phyloP scores from a whole-genome alignment of 2,888 invertebrate species.

The Orthosia gracilis region DNA sequence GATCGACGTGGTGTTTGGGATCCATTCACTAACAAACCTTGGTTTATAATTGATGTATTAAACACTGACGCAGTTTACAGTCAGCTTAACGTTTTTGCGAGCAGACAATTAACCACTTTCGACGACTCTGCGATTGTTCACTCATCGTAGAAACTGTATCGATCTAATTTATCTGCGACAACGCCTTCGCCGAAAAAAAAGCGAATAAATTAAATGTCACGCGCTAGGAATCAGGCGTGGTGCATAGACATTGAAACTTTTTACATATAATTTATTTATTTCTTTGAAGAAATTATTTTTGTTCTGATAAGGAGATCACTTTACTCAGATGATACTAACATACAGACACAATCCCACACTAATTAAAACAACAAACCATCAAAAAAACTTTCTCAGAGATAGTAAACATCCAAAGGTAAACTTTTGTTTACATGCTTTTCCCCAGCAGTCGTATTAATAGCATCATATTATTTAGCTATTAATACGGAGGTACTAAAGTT shows the following conservation, averaged over 20 bases:
- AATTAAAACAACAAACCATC: too few relatives aligned
- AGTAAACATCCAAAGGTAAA: background rate
- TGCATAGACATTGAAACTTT: slow-evolving; percentile 6
- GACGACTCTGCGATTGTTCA: slow-evolving; percentile 43
- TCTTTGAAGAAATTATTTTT: background rate
- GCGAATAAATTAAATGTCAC: slow-evolving; percentile 49
- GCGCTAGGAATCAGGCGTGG: slow-evolving; percentile 20
- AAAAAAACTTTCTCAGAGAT: background rate
- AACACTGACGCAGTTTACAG: slow-evolving; percentile 32
- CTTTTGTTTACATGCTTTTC: background rate
- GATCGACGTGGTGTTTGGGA: background rate
- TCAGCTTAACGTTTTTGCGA: slow-evolving; percentile 48
- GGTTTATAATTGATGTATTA: slow-evolving; percentile 53
- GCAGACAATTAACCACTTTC: slow-evolving; percentile 60
- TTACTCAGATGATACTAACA: background rate
- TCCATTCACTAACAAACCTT: slow-evolving; percentile 57
- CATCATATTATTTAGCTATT: too few relatives aligned
- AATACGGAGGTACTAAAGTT: background rate
- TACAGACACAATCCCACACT: background rate
- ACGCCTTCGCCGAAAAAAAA: slow-evolving; percentile 38
- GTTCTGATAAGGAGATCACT: background rate
- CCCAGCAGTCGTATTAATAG: background rate
- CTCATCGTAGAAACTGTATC: slow-evolving; percentile 78
- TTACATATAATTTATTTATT: background rate
- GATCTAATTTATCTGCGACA: slow-evolving; percentile 46